phyloP scores from a whole-genome alignment of 2,797 vertebrate species.

The Lepus townsendii region DNA sequence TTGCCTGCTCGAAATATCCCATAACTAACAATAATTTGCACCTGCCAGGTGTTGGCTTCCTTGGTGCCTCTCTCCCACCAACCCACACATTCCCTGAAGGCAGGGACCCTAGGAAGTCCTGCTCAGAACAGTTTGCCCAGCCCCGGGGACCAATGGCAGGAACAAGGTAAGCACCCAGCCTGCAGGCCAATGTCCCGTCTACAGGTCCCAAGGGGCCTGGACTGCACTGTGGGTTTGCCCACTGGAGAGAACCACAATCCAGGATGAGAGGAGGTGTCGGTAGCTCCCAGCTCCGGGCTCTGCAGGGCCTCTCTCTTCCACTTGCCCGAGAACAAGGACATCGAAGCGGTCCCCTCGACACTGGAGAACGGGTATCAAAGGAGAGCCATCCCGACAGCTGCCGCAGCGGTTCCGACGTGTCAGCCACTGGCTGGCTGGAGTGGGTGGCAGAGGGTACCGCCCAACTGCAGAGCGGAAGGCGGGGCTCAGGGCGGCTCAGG shows the following conservation, averaged over 20 bases:
- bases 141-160: neutral
- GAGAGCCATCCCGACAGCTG: neutral
- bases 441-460: neutral
- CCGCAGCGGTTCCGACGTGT: neutral
- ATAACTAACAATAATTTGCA: neutral
- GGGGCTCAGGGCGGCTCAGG: neutral
- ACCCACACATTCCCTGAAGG: neutral
- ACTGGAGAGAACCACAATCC: neutral
- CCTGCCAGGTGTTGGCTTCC: neutral
- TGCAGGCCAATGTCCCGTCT: neutral
- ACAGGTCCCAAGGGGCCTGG: neutral
- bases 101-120: no score
- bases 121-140: no score
- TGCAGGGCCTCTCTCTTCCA: neutral
- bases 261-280: neutral
- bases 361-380: neutral
- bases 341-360: neutral
- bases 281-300: neutral
- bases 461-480: neutral
- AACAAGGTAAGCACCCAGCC: neutral
- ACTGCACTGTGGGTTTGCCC: neutral
- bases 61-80: neutral
- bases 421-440: neutral
- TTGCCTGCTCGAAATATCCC: neutral
- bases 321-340: neutral